Evolutionary conservation across 2,797 vertebrate species (phyloP).

Genomic region (Epinephelus coioides): DNA sequence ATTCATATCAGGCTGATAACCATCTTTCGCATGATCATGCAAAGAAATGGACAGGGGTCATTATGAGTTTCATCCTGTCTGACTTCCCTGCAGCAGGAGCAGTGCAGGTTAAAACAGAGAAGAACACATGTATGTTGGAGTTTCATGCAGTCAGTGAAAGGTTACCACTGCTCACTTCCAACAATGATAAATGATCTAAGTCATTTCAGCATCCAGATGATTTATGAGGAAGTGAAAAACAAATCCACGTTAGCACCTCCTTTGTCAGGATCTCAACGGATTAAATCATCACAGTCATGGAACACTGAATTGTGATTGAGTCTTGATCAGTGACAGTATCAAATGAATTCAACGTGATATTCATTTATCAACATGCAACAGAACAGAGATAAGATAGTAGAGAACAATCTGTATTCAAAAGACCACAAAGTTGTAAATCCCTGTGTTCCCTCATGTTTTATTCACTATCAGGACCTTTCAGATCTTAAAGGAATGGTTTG

Average conservation of each 20-base stretch:
- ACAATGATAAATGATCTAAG: not conserved
- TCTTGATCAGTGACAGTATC: constrained; percentile 22
- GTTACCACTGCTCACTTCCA: not conserved
- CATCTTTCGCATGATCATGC: constrained; percentile 43
- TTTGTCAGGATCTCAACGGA: constrained; percentile 15
- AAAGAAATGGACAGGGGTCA: constrained; percentile 17
- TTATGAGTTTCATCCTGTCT: constrained; percentile 10
- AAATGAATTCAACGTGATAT: not conserved
- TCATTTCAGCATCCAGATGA: constrained; percentile 17
- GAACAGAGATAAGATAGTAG: too few relatives aligned
- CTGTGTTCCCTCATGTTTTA: too few relatives aligned
- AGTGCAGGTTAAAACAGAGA: not conserved
- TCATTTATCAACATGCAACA: constrained; percentile 9
- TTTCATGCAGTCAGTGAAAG: not conserved
- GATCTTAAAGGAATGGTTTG: too few relatives aligned
- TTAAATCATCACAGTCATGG: constrained; percentile 34
- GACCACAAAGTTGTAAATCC: too few relatives aligned
- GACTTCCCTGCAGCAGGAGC: constrained; percentile 2
- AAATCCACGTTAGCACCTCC: not conserved
- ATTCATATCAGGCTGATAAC: constrained; percentile 5
- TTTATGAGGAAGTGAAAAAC: not conserved
- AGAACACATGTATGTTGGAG: not conserved
- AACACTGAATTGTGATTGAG: constrained; percentile 12
- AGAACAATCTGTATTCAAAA: too few relatives aligned
- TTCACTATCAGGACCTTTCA: too few relatives aligned